Evolutionary conservation across 2,797 vertebrate genomes (phyloP).

Genomic region (Sebastes steindachneri): DNA sequence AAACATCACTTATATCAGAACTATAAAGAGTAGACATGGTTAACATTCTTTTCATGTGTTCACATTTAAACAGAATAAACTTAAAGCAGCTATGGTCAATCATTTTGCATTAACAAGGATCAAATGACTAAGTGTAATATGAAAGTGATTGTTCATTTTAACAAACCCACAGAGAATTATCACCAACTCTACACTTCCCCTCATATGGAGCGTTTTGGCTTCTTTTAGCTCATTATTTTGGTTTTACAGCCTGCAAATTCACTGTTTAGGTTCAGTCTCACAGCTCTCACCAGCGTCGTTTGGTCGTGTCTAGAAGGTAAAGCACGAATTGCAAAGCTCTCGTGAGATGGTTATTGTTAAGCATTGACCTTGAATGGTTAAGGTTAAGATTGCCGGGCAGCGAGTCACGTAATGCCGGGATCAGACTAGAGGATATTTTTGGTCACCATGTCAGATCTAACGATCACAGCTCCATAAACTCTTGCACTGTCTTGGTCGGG

Average conservation of each 20-base stretch:
- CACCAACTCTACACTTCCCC: not conserved
- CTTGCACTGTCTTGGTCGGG: too few species aligned
- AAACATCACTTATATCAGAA: not conserved
- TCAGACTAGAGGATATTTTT: too few species aligned
- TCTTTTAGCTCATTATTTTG: not conserved
- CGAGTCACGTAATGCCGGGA: too few species aligned
- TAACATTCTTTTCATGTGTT: not conserved
- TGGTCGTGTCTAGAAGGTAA: not conserved
- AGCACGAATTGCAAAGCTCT: too few species aligned
- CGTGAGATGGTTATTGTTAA: too few species aligned
- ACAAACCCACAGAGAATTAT: not conserved
- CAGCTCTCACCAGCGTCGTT: not conserved
- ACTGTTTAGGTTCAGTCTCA: not conserved
- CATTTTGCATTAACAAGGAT: not conserved
- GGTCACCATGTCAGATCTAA: too few species aligned
- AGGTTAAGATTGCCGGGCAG: too few species aligned
- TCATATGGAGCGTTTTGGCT: not conserved
- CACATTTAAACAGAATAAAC: not conserved
- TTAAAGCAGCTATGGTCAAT: not conserved
- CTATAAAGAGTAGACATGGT: not conserved
- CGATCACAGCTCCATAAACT: too few species aligned
- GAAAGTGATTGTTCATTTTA: not conserved
- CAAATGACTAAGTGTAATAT: not conserved
- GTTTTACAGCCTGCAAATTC: not conserved
- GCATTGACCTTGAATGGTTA: too few species aligned